Evolutionary conservation across 2,797 vertebrate genomes (phyloP).

Genomic region (Furcifer pardalis): DNA sequence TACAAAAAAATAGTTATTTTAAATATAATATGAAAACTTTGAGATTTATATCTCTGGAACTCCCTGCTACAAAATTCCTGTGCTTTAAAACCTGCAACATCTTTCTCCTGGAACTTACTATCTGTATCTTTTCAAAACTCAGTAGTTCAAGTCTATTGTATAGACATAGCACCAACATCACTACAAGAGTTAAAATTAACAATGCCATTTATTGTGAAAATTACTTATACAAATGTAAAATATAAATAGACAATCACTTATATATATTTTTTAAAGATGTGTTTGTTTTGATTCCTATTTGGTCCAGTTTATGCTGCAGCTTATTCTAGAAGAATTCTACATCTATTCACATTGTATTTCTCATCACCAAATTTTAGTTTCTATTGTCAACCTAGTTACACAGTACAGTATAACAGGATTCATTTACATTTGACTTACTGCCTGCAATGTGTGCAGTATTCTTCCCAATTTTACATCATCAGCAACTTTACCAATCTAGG

Average conservation of each 20-base stretch:
- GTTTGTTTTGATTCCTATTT: conserved; percentile 22
- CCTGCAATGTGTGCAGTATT: conserved; percentile 51
- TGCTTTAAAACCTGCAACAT: too few relatives aligned
- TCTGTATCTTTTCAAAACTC: too few relatives aligned
- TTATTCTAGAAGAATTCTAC: conserved; percentile 41
- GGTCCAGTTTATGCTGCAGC: conserved; percentile 20
- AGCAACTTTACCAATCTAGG: conserved; percentile 51
- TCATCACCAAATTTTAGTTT: conserved; percentile 56
- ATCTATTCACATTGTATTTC: conserved; percentile 54
- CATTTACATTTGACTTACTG: conserved; percentile 58
- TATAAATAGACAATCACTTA: not conserved
- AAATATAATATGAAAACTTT: too few relatives aligned
- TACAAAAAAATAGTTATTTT: too few relatives aligned
- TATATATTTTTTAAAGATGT: conserved; percentile 13
- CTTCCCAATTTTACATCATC: conserved; percentile 46
- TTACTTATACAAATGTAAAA: too few relatives aligned
- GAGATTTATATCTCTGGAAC: too few relatives aligned
- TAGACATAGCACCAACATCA: too few relatives aligned
- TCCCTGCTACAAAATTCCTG: too few relatives aligned
- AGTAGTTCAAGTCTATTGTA: too few relatives aligned
- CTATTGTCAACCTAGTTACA: conserved; percentile 55
- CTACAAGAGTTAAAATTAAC: too few relatives aligned
- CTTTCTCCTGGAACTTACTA: too few relatives aligned
- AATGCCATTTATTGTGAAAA: too few relatives aligned
- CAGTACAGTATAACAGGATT: conserved; percentile 54